Evolutionary conservation across 2,797 vertebrate species (phyloP), one percentile per base, ranked within the genome.

Genomic region (Anguilla pacifica): DNA sequence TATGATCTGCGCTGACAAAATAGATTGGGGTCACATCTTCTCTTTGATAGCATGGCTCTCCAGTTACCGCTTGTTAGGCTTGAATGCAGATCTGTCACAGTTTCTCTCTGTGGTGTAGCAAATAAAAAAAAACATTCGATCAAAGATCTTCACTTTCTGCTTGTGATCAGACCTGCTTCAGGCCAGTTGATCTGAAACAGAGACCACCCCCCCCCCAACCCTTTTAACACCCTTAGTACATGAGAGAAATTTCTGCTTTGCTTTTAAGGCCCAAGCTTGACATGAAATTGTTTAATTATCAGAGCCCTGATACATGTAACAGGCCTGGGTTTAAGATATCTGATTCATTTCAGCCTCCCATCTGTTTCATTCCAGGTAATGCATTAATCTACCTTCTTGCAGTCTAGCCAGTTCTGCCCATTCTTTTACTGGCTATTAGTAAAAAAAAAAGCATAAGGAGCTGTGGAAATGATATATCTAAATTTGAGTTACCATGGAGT

Each of bases 101-200:
- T 86, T 87, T 67, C 85, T 91, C 89, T 89, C 90, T 89, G 82
- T 3, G 1, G 77, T 86, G 91, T 89, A 87, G 90, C 88, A 86
- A 43, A 91, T 92, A 89, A 90, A 89, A 90, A 89, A 82, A 89
- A 43, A 51, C 53, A 85, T 53, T 31, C 61, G 51, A 19, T 57
- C 64, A n/a, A 53, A 51, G 87, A 61, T 88, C 88, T 49, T 87
- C 70, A 85, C 89, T 89, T 53, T 89, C 86, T 89, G 88, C 85
- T 92, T 91, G 89, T 91, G 91, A 94, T 89, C 92, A 90, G 90
- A 91, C 94, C 92, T 87, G 89, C 39, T 51, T 49, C 64, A 83
- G 84, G 10, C 77, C 59, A 51, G 10, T 61, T 17, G 28, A 31
- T 74, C 70, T 74, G 70, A 74, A 74, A 35, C 70, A 13, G 70